Evolutionary conservation across 2,113 vertebrate species (phyloP), one percentile per base, ranked within the genome.

Genomic region (Morone saxatilis): DNA sequence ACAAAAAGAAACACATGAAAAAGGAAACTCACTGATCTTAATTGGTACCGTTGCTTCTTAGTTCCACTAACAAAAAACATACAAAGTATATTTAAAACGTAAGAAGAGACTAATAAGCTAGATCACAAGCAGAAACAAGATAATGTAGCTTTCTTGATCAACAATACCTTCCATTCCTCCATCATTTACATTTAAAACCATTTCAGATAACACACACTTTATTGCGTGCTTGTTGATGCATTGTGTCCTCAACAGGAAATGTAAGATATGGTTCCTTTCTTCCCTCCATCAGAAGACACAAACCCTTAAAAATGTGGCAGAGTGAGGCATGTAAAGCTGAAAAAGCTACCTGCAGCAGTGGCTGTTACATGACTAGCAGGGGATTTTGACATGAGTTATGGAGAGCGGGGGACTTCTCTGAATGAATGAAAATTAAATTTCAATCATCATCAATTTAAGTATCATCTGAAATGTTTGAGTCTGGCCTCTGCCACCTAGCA

Each of bases 21-120:
- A 12, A n/a, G 17, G 53, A 57, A 70, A 43, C 6, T n/a, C 40
- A 57, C 43, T 50, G 71, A 76, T 85, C 56, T 71, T 36, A 43
- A 77, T 66, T 72, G 51, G 38, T 4, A 45, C 40, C 54, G 41
- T 48, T 72, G 77, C 71, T 66, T 71, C 66, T 71, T 6, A 19
- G 59, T 57, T 71, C 59, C 36, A 71, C 48, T 1, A 20, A 62
- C 63, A 40, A 22, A 72, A 31, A 68, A 38, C 13, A 43, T 4
- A 53, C 40, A 45, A 56, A 73, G 53, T 48, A 4, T n/a, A 63
- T 71, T 71, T 50, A 9, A n/a, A 5, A 41, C 31, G 11, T 50
- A 40, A 73, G 20, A 60, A 20, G 60, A 31, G 41, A 66, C 38
- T 65, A 74, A 59, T 67, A 60, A 31, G 43, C 10, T 2, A 3